phyloP scores from a whole-genome alignment of 2,113 vertebrate species.

The Tragelaphus buxtoni region DNA sequence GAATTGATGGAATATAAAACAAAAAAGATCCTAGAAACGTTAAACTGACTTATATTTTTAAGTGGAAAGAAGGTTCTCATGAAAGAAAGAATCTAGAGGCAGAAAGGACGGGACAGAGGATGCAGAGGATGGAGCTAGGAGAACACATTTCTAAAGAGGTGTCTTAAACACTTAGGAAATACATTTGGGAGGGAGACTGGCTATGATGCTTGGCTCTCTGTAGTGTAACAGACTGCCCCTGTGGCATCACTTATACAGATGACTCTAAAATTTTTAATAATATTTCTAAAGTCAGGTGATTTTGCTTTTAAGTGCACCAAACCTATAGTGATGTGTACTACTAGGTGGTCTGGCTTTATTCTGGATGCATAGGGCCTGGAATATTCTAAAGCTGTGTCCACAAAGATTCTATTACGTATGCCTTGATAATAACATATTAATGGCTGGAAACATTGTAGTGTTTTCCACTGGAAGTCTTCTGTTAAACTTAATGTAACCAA shows the following conservation, averaged over 20 bases:
- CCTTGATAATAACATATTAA: not conserved
- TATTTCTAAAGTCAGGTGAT: not conserved
- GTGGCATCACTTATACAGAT: not conserved
- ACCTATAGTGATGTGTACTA: not conserved
- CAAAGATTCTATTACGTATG: not conserved
- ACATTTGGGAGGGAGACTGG: not conserved
- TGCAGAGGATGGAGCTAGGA: not conserved
- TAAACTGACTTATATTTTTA: not conserved
- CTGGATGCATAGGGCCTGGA: not conserved
- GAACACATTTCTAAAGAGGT: not conserved
- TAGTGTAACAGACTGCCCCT: rapidly evolving
- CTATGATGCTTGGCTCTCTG: not conserved
- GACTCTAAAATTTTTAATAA: too few relatives aligned
- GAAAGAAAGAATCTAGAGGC: not conserved
- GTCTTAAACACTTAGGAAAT: not conserved
- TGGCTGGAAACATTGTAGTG: not conserved
- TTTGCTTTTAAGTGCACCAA: not conserved
- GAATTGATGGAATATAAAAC: not conserved
- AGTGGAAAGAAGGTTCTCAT: not conserved
- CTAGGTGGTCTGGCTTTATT: not conserved
- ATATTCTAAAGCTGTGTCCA: not conserved
- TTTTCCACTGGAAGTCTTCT: not conserved
- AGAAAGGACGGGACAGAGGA: not conserved
- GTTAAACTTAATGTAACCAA: not conserved
- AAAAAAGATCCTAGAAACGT: not conserved